phyloP scores from a whole-genome alignment of 30 jellyfish, hydroid and myxozoan genomes.

The Aurelia aurita complex sp. Pacific region DNA sequence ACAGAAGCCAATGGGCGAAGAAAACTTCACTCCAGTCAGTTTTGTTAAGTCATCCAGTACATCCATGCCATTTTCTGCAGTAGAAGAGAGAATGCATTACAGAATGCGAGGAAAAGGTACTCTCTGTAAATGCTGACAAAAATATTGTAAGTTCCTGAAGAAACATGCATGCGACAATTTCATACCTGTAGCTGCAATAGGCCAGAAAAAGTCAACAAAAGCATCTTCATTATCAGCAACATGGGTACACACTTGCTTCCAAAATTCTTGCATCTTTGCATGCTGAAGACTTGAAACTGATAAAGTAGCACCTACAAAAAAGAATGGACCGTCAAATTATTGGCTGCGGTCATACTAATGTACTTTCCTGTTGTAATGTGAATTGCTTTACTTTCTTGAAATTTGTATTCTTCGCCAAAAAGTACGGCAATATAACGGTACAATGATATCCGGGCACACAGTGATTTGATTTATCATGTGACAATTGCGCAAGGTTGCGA shows the following conservation, averaged over 20 bases:
- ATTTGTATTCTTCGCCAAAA: too few species aligned
- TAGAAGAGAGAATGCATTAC: not conserved
- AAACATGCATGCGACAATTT: not conserved
- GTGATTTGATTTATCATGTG: too few species aligned
- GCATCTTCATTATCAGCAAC: slow-evolving; percentile 30
- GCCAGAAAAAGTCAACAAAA: slow-evolving; percentile 63
- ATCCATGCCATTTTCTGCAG: slow-evolving; percentile 49
- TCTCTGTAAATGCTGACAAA: too few species aligned
- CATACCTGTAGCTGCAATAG: slow-evolving; percentile 65
- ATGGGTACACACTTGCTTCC: slow-evolving; percentile 39
- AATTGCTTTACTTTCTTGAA: too few species aligned
- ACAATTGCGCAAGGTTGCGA: too few species aligned
- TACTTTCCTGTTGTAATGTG: too few species aligned
- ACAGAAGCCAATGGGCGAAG: slow-evolving; percentile 43
- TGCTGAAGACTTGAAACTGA: slow-evolving; percentile 17
- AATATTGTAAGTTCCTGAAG: too few species aligned
- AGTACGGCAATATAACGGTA: too few species aligned
- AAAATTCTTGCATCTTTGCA: slow-evolving; percentile 55
- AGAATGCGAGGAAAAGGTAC: too few species aligned
- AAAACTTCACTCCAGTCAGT: slow-evolving; percentile 37
- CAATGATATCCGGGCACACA: too few species aligned
- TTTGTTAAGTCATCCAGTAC: slow-evolving; percentile 35
- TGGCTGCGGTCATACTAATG: not conserved
- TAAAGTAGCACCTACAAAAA: slow-evolving; percentile 48
- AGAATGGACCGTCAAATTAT: not conserved